Conservation (phyloP, 2,797 vertebrate species). For the Rhinichthys osculus region DNA sequence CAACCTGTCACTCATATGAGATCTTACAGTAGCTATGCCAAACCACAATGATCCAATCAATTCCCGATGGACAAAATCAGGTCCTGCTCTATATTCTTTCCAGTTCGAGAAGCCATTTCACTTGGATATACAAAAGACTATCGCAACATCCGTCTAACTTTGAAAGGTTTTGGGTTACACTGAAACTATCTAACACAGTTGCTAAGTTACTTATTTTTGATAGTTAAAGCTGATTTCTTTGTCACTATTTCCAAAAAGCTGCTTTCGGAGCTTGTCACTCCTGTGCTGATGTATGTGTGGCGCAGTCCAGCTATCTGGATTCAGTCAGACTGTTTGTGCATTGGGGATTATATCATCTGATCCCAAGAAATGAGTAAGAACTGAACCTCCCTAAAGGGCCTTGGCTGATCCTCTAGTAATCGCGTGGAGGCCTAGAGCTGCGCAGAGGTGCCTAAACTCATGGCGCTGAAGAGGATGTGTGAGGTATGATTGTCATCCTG, state of each 20-base stretch:
- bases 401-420: conserved; percentile 42
- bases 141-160: background rate
- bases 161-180: background rate
- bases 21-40: background rate
- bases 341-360: conserved; percentile 37
- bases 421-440: conserved; percentile 24
- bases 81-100: background rate
- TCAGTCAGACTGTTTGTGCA: conserved; percentile 26
- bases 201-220: background rate
- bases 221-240: background rate
- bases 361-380: conserved; percentile 42
- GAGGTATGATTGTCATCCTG: conserved; percentile 37
- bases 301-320: conserved; percentile 28
- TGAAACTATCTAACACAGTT: too few species aligned
- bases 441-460: conserved; percentile 30
- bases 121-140: background rate
- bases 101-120: background rate
- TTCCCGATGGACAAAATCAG: background rate
- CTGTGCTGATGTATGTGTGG: background rate
- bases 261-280: background rate
- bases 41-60: background rate
- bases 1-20: background rate
- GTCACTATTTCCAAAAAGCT: background rate
- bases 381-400: conserved; percentile 26
- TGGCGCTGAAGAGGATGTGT: conserved; percentile 30